These are phyloP conservation scores for Lasioglossum pauxillum DNA, from an alignment of 2,888 invertebrate species.

Conservation along the genomic window DNA sequence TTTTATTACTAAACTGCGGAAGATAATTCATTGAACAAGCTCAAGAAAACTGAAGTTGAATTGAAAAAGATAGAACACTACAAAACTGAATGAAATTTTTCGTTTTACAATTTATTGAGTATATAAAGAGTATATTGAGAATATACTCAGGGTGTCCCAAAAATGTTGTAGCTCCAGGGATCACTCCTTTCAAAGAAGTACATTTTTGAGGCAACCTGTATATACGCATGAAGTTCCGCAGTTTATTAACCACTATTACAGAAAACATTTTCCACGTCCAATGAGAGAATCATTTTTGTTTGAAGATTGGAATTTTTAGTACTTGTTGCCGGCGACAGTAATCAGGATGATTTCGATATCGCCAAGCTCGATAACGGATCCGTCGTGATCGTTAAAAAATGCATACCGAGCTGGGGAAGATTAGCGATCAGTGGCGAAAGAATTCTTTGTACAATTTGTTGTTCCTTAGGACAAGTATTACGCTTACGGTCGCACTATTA, in stretches of 20 bases:
- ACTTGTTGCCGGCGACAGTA: neutral
- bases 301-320: neutral
- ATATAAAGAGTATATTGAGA: no score
- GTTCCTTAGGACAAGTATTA: conserved; percentile 19
- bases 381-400: conserved; percentile 4
- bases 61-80: no score
- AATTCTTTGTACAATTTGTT: conserved; percentile 51
- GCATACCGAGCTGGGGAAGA: conserved; percentile 22
- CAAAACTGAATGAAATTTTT: neutral
- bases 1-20: neutral
- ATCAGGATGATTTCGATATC: neutral
- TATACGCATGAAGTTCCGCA: neutral
- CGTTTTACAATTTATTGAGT: neutral
- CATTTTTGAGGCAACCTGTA: neutral
- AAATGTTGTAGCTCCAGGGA: neutral
- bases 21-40: neutral
- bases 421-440: conserved; percentile 25
- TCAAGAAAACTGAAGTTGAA: neutral
- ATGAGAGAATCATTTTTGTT: neutral
- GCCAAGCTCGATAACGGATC: conserved; percentile 11
- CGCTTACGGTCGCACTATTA: conserved; percentile 16
- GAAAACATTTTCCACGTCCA: neutral
- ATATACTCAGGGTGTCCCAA: neutral
- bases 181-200: neutral
- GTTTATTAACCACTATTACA: neutral